Evolutionary conservation across 2,113 vertebrate species (phyloP), one percentile per base, ranked within the genome.

Genomic region (Indri indri): DNA sequence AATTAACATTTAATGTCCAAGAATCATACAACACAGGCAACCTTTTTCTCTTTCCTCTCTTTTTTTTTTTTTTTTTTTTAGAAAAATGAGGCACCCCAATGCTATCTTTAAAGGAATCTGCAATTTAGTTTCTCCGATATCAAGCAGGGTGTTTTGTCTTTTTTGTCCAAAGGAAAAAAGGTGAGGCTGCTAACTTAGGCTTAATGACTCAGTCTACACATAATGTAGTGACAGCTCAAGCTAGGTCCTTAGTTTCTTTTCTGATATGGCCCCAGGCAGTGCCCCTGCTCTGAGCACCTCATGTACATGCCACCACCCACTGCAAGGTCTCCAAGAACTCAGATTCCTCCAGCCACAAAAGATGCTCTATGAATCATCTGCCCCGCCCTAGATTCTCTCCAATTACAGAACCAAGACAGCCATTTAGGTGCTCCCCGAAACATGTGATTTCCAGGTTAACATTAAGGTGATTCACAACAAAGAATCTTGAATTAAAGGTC

Each of bases 401-500:
- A 89, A 65, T 91, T 79, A 89, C 68, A 96, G 70, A 94, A 84
- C 45, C 52, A 79, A 81, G 66, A 54, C 47, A 94, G 81, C 73
- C 91, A 88, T 77, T 92, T 82, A 93, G 95, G 65, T 66, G 37
- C 74, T 90, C 63, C 50, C 73, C 0, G 0, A 84, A 8, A 95
- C 73, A 40, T 73, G 68, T 92, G 86, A 88, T 90, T 88, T n/a
- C 40, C 90, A 88, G 80, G 34, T 12, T 34, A 95, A 73, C 27
- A 70, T n/a, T 13, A 61, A 94, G 80, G 2, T 79, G 71, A 97
- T 93, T 92, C 96, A 66, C 3, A 70, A 76, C 76, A 77, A 85
- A 42, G 52, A 90, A 76, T 82, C 30, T 92, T 83, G n/a, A 88
- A 93, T 61, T 32, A 70, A 96, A 97, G 92, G 94, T 89, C 95